Evolutionary conservation across 1,140 invertebrate species (phyloP).

Genomic region (Drosophila pseudoananassae): DNA sequence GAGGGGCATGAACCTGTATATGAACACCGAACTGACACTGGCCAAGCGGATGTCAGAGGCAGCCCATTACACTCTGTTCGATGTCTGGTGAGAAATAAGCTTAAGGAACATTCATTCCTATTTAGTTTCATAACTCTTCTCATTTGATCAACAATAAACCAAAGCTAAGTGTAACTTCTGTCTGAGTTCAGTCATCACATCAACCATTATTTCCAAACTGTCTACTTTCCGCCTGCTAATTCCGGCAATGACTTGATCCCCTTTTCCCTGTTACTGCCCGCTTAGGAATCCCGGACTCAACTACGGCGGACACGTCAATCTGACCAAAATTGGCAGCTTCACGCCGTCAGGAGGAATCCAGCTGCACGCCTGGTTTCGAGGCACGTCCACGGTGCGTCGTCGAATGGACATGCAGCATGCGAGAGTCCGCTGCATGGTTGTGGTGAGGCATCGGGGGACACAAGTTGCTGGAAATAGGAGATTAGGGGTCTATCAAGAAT

Average conservation of each 20-base stretch:
- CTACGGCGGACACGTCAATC: constrained; percentile 85
- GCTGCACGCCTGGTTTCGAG: constrained; percentile 75
- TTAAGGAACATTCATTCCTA: neutral
- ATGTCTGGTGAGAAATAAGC: constrained; percentile 68
- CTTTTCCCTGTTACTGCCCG: constrained; percentile 12
- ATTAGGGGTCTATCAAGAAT: neutral
- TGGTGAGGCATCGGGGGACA: constrained; percentile 71
- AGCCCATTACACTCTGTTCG: constrained; percentile 68
- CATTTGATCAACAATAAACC: constrained; percentile 7
- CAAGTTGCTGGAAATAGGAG: too few species aligned
- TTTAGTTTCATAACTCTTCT: neutral
- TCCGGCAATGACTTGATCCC: constrained; percentile 32
- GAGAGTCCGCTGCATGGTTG: constrained; percentile 84
- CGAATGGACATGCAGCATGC: constrained; percentile 85
- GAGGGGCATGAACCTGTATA: constrained; percentile 79
- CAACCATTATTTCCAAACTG: constrained; percentile 28
- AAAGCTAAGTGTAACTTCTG: neutral
- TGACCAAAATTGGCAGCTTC: constrained; percentile 85
- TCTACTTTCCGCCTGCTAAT: constrained; percentile 32
- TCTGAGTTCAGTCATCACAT: constrained; percentile 19
- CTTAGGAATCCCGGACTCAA: constrained; percentile 85
- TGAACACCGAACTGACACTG: constrained; percentile 81
- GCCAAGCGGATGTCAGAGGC: constrained; percentile 64
- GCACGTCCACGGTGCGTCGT: constrained; percentile 84
- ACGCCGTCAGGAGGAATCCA: constrained; percentile 69